phyloP scores from a whole-genome alignment of 2,888 invertebrate species.

The Melinaea menophilus region DNA sequence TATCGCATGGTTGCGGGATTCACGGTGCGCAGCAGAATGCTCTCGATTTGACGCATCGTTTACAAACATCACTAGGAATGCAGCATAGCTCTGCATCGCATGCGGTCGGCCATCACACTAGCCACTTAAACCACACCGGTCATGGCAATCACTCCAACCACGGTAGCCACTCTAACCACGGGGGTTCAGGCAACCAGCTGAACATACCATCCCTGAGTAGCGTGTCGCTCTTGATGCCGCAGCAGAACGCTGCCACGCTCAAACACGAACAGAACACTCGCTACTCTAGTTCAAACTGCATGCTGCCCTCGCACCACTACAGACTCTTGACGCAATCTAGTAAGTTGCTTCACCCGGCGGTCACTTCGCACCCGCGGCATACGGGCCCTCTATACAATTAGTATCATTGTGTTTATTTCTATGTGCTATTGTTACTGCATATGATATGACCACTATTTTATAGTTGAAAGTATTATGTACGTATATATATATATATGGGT shows the following conservation, averaged over 20 bases:
- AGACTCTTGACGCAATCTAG: conserved; percentile 61
- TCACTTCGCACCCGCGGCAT: conserved; percentile 2
- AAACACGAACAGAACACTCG: conserved; percentile 61
- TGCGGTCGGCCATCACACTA: conserved; percentile 54
- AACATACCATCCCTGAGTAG: conserved; percentile 30
- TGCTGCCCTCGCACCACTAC: conserved; percentile 61
- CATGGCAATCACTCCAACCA: conserved; percentile 30
- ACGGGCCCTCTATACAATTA: conserved; percentile 6
- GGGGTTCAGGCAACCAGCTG: conserved; percentile 24
- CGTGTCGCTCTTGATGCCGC: conserved; percentile 32
- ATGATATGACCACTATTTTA: conserved; percentile 18
- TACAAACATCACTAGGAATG: conserved; percentile 61
- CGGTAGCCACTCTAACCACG: conserved; percentile 27
- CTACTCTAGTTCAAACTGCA: conserved; percentile 57
- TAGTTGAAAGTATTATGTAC: conserved; percentile 27
- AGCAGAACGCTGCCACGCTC: conserved; percentile 43
- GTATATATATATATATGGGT: conserved; percentile 29
- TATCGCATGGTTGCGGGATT: conserved; percentile 53
- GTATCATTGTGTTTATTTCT: conserved; percentile 29
- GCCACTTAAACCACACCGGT: conserved; percentile 52
- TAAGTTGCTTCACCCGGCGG: conserved; percentile 45
- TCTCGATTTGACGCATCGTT: conserved; percentile 58
- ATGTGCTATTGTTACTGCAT: conserved; percentile 37
- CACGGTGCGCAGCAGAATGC: conserved; percentile 56
- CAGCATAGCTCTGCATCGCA: conserved; percentile 49